phyloP scores from a whole-genome alignment of 2,888 invertebrate genomes.

The Matsumyia berberina region DNA sequence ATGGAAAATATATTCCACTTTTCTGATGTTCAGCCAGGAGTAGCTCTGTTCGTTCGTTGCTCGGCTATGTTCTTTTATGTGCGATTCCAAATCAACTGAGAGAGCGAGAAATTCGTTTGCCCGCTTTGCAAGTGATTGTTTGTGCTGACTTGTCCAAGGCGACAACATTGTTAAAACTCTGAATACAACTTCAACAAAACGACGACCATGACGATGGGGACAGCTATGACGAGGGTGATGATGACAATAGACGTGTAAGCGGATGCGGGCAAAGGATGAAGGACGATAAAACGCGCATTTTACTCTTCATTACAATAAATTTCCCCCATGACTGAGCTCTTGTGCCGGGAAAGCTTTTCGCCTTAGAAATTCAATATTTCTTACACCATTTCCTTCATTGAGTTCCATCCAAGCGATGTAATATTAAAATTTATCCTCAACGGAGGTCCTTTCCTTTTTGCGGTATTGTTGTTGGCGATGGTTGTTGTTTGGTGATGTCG shows the following conservation, averaged over 20 bases:
- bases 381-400: slow-evolving; percentile 79
- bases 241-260: slow-evolving; percentile 71
- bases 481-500: slow-evolving; percentile 64
- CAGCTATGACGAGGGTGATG: slow-evolving; percentile 56
- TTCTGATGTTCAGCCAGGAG: slow-evolving; percentile 36
- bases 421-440: slow-evolving; percentile 77
- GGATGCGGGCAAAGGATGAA: slow-evolving; percentile 71
- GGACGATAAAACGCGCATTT: slow-evolving; percentile 75
- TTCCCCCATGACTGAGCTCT: slow-evolving; percentile 71
- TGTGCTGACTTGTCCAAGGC: slow-evolving; percentile 59
- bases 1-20: slow-evolving; percentile 59
- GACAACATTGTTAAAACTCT: slow-evolving; percentile 30
- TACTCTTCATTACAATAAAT: slow-evolving; percentile 76
- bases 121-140: slow-evolving; percentile 60
- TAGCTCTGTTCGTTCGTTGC: slow-evolving; percentile 43
- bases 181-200: slow-evolving; percentile 42
- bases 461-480: slow-evolving; percentile 54
- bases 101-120: slow-evolving; percentile 37
- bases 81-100: slow-evolving; percentile 55
- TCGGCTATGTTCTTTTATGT: slow-evolving; percentile 46
- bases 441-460: slow-evolving; percentile 62
- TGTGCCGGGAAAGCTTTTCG: slow-evolving; percentile 59
- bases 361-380: slow-evolving; percentile 78
- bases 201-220: slow-evolving; percentile 14
- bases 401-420: slow-evolving; percentile 78